Base-by-base conservation (phyloP, 2,797 vertebrate genomes). In the Hypotaenidia okinawae region DNA sequence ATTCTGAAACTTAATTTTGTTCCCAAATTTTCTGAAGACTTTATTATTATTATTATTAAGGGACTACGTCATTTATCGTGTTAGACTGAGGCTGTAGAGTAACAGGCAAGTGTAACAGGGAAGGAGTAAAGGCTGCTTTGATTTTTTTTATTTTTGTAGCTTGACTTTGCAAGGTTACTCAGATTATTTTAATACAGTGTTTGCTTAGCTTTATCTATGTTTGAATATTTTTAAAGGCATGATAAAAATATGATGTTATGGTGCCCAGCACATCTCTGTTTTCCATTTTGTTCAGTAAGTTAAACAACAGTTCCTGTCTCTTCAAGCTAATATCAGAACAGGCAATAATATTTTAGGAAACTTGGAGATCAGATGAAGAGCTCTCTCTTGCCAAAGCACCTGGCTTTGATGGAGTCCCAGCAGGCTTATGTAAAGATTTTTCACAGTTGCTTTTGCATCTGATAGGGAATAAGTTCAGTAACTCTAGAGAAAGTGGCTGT, bases 381-480 rank as follows among this genome's bases (percentile, higher is more conserved):
- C 75, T 95, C n/a, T 82, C 33, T 89, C 41, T 80, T 95, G 45
- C 68, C 49, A 72, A 74, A 93, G 93, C 45, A 94, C 64, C 94
- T 93, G 89, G 74, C 80, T 95, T 96, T 96, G 61, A 77, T 89
- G 54, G 64, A 94, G 30, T 92, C 88, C 64, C 75, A 90, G 41
- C 41, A 94, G 86, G 86, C n/a, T 89, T 90, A 80, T 80, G 68
- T 89, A 95, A 94, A 94, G 86, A 83, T 83, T 96, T 96, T 95
- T 95, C 81, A 84, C 77, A 78, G 85, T 89, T 95, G 70, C 32
- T 94, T 94, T 93, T 87, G 83, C 68, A 90, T 95, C 88, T 90
- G 91, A 95, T 80, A 92, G 49, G 64, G 59, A 93, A 55, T 41
- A 90, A 72, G 27, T 93, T 93, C 57, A 41, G 91, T 93, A 96